These are phyloP conservation scores for Phenganax stokvisi DNA, from an alignment of 92 coral and sea anemone species.

Conservation along the genomic window DNA sequence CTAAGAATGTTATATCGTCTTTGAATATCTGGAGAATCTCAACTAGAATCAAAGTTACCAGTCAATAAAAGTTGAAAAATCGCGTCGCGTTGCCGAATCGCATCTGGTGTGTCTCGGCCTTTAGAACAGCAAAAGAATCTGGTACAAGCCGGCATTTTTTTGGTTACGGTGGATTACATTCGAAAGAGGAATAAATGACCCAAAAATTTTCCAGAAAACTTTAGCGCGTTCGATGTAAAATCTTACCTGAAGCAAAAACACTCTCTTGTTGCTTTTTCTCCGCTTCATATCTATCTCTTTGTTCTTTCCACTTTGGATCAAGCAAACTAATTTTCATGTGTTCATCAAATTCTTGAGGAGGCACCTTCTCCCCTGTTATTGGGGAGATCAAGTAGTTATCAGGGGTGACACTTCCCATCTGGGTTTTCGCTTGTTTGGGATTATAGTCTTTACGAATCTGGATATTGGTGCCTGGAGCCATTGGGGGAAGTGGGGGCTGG, in stretches of 20 bases:
- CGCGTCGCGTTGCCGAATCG: too few species aligned
- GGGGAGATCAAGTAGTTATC: constrained; percentile 95
- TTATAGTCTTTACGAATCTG: constrained; percentile 91
- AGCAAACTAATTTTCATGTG: constrained; percentile 96
- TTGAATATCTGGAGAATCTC: too few species aligned
- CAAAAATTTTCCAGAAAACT: not conserved
- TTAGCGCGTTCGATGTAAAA: not conserved
- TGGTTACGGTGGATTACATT: too few species aligned
- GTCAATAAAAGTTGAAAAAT: too few species aligned
- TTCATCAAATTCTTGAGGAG: constrained; percentile 87
- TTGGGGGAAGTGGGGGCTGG: constrained; percentile 96
- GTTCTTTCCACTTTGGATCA: constrained; percentile 99
- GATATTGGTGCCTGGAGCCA: constrained; percentile 75
- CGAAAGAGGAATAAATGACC: too few species aligned
- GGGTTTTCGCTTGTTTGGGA: constrained; percentile 81
- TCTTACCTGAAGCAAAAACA: constrained; percentile 87
- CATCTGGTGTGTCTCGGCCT: too few species aligned
- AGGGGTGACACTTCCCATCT: constrained; percentile 48
- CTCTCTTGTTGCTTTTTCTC: constrained; percentile 90
- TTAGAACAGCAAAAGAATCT: not conserved
- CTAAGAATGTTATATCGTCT: too few species aligned
- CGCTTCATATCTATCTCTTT: constrained; percentile 73
- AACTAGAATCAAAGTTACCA: too few species aligned
- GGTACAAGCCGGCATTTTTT: not conserved
- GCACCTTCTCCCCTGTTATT: constrained; percentile 97